A percentile compares a stretch with the other conserved stretches of the same genome.
These are phyloP conservation scores for Tinea trinotella DNA, from an alignment of 2,888 invertebrate genomes.

Conservation along the genomic window DNA sequence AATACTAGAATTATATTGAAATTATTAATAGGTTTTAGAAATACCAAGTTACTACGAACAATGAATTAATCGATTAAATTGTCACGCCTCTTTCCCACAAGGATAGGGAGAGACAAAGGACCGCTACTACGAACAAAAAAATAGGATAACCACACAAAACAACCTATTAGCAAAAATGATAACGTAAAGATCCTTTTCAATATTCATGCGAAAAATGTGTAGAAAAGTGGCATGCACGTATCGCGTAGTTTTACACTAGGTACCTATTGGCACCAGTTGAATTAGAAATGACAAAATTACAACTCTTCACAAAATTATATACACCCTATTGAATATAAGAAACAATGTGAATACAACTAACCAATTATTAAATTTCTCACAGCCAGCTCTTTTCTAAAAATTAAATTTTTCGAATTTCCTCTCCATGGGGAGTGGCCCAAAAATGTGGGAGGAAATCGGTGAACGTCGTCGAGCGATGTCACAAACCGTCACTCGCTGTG, in stretches of 20 bases:
- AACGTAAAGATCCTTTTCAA: too few species aligned
- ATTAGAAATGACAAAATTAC: neutral
- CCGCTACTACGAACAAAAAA: too few species aligned
- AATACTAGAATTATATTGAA: too few species aligned
- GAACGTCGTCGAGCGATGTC: slow-evolving; percentile 41
- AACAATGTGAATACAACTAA: neutral
- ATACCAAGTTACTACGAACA: too few species aligned
- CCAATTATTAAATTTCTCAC: slow-evolving; percentile 4
- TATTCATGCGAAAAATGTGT: too few species aligned
- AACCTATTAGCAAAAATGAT: too few species aligned
- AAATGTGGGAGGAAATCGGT: slow-evolving; percentile 48
- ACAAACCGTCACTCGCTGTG: slow-evolving; percentile 48
- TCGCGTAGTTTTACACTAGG: neutral
- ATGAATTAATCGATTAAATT: too few species aligned
- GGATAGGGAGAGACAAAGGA: too few species aligned
- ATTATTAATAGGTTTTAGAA: too few species aligned
- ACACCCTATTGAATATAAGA: neutral
- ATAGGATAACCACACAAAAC: too few species aligned
- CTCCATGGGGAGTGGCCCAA: slow-evolving; percentile 28
- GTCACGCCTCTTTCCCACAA: too few species aligned
- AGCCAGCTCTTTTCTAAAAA: neutral
- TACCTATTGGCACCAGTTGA: neutral
- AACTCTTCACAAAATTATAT: neutral
- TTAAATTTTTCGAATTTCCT: slow-evolving; percentile 11
- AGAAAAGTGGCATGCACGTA: too few species aligned